Base-by-base conservation (phyloP, 2,113 vertebrate genomes). In the Proterorhinus semilunaris region DNA sequence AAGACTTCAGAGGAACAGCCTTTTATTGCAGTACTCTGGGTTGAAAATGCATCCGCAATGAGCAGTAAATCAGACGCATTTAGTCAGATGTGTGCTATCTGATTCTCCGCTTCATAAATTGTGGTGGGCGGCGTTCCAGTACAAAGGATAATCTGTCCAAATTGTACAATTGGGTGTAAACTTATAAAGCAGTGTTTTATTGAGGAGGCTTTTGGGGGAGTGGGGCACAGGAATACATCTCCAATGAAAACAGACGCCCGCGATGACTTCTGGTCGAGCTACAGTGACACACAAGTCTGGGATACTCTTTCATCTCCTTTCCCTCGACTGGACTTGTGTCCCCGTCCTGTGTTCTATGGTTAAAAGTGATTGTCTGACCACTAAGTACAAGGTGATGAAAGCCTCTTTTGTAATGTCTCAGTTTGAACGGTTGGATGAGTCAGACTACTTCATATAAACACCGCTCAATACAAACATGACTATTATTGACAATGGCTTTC, bases 231-330 rank as follows among this genome's bases (percentile, higher is more conserved):
- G 70, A 80, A 66, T 52, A 69, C 66, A 77, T 50, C 64, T 88
- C 88, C 90, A 91, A 83, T 74, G 74, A 86, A 90, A 89, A 89
- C 88, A 91, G 80, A 84, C 72, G 61, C 64, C 83, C 63, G 52
- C 73, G 63, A 67, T 85, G 79, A 84, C 87, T 85, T 89, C 76
- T 80, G 74, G 69, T 81, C 54, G 75, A 59, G 59, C 21, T 21
- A 21, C 70, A 13, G 42, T 83, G 83, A 85, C 79, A 76, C 74
- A 81, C 68, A 77, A 79, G 68, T 72, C 74, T 67, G 53, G 42
- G 69, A 72, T 76, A 67, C 50, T 50, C 76, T 83, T 84, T 84
- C 72, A 78, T 83, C 82, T 84, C 27, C 61, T 50, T 58, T 72
- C 57, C 55, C 76, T 46, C 58, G 61, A 76, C 70, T 79, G 44